Percentiles rank a stretch among this genome's conserved stretches.
These are phyloP conservation scores for Spongilla lacustris DNA, from an alignment of 37 sponge, comb jelly and placozoan species.

Conservation along the genomic window DNA sequence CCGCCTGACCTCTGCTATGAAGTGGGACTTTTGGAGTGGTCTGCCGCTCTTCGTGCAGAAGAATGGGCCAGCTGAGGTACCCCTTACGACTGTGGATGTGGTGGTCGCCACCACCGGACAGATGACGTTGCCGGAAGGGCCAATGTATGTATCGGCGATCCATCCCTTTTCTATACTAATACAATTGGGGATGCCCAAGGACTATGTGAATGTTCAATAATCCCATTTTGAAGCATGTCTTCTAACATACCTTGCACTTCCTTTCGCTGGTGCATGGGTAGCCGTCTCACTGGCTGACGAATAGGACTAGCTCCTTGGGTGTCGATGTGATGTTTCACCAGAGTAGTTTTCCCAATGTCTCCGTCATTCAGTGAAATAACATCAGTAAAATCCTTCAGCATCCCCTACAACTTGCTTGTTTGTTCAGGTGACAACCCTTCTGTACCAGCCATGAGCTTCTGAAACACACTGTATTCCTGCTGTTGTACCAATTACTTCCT, in stretches of 20 bases:
- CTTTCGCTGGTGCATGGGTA: constrained; percentile 3
- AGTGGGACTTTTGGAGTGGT: no score
- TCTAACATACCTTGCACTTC: not conserved
- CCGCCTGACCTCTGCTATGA: no score
- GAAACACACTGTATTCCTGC: no score
- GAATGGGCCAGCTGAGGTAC: no score
- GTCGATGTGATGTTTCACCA: constrained; percentile 7
- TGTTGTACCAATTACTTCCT: no score
- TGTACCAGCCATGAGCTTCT: no score
- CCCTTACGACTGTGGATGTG: no score
- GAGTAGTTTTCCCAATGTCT: not conserved
- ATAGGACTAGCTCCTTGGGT: constrained; percentile 17
- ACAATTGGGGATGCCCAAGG: constrained; percentile 18
- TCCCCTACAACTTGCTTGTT: not conserved
- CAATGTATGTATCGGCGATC: no score
- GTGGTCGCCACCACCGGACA: no score
- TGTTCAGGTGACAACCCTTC: no score
- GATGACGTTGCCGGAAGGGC: no score
- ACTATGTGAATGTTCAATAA: constrained; percentile 20
- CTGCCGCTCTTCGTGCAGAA: no score
- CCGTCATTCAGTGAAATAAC: not conserved
- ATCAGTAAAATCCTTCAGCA: constrained; percentile 7
- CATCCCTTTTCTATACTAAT: constrained; percentile 5
- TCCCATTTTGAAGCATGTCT: constrained; percentile 1
- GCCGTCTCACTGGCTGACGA: constrained; percentile 5